phyloP scores from a whole-genome alignment of 2,797 vertebrate genomes.

The Acipenser oxyrinchus region DNA sequence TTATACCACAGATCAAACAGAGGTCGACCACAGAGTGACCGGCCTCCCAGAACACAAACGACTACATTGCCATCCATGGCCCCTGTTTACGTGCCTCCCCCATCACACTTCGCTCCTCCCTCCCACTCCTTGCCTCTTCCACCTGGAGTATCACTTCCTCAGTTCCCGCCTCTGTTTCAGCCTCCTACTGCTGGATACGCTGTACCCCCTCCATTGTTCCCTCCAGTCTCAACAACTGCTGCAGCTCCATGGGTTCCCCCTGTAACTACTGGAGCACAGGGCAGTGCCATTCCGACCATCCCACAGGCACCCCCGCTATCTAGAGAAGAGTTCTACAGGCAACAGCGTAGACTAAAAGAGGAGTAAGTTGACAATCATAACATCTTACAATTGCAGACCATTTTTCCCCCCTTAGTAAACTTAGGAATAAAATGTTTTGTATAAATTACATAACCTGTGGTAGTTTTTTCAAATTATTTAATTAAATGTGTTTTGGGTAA shows the following conservation, averaged over 20 bases:
- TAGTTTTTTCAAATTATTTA: no score
- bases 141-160: conserved; percentile 67
- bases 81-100: conserved; percentile 65
- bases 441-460: no score
- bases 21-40: conserved; percentile 61
- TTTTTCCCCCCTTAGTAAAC: no score
- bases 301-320: conserved; percentile 72
- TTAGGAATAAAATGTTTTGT: no score
- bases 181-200: conserved; percentile 68
- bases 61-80: conserved; percentile 54
- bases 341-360: conserved; percentile 76
- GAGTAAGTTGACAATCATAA: conserved; percentile 61
- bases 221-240: conserved; percentile 72
- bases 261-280: conserved; percentile 69
- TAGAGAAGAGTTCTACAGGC: conserved; percentile 85
- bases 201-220: conserved; percentile 77
- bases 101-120: conserved; percentile 59
- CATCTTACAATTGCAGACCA: not conserved
- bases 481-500: not conserved
- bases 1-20: conserved; percentile 39
- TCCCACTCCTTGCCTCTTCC: conserved; percentile 69
- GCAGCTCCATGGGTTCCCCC: conserved; percentile 77
- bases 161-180: conserved; percentile 74
- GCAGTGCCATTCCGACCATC: conserved; percentile 60
- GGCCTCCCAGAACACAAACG: conserved; percentile 56